Conservation (phyloP, 2,113 vertebrate genomes). For the Lucifuga dentata region DNA sequence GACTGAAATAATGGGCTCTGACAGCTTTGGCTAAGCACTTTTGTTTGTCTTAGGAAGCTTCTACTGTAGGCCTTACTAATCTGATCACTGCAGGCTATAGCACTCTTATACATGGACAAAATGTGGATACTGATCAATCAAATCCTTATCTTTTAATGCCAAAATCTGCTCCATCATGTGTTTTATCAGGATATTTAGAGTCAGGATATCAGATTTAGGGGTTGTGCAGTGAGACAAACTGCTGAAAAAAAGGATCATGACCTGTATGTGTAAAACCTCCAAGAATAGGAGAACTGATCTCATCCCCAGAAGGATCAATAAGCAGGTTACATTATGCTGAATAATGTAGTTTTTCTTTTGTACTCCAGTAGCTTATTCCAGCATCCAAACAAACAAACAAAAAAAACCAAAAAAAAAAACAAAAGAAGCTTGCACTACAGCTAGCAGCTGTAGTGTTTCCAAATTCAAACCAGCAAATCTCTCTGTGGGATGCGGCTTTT, state of each 20-base stretch:
- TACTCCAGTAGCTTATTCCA: constrained; percentile 1
- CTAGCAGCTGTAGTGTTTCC: constrained; percentile 18
- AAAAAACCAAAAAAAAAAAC: background rate
- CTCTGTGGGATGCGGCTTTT: constrained; percentile 31
- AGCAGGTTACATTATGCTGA: constrained; percentile 20
- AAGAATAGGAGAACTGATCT: constrained; percentile 12
- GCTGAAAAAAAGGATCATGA: constrained; percentile 10
- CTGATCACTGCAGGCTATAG: background rate
- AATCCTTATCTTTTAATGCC: background rate
- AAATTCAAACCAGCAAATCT: constrained; percentile 23
- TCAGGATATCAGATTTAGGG: background rate
- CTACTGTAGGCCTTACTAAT: background rate
- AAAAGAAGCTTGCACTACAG: too few species aligned
- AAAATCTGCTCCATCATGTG: background rate
- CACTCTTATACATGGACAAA: background rate
- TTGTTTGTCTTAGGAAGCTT: constrained; percentile 40
- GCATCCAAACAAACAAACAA: background rate
- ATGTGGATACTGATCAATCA: constrained; percentile 16
- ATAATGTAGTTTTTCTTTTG: constrained; percentile 1
- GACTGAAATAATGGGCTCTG: constrained; percentile 51
- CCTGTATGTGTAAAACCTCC: constrained; percentile 23
- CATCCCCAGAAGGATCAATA: constrained; percentile 38
- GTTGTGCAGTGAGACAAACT: background rate
- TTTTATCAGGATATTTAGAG: background rate
- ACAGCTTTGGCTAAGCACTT: constrained; percentile 53